Conservation (phyloP, 2,797 vertebrate species). For the Notoglanidium macrostoma region DNA sequence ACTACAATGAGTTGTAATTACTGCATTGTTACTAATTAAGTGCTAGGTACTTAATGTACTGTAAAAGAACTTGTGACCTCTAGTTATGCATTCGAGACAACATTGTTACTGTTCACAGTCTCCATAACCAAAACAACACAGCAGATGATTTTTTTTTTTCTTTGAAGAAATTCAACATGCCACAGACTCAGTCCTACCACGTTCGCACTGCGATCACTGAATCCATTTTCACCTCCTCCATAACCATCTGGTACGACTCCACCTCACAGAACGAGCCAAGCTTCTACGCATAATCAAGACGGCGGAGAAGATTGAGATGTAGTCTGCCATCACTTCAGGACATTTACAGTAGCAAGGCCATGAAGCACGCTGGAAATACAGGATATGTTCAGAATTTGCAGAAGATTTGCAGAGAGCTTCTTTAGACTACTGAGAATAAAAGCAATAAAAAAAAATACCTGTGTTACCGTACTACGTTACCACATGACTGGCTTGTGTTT, state of each 20-base stretch:
- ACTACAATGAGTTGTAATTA: background rate
- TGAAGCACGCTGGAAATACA: background rate
- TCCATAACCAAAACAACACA: background rate
- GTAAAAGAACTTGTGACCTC: background rate
- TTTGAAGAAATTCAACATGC: background rate
- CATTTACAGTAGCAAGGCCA: background rate
- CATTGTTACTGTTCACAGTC: background rate
- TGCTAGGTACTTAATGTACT: background rate
- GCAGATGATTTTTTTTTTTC: background rate
- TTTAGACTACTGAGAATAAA: too few relatives aligned
- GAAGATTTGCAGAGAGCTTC: background rate
- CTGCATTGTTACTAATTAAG: background rate
- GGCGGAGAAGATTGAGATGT: background rate
- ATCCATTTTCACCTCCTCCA: background rate
- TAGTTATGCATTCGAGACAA: background rate
- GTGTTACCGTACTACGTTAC: background rate
- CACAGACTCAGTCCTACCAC: background rate
- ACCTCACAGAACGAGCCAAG: background rate
- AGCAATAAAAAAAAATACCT: too few relatives aligned
- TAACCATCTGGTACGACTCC: background rate
- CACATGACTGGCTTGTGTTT: background rate
- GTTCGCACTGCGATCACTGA: background rate
- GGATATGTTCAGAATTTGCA: background rate
- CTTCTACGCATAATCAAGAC: background rate
- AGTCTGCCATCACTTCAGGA: background rate